These are phyloP conservation scores for Rambutsinella grinnellia DNA, from an alignment of 2,888 invertebrate species.

Conservation along the genomic window DNA sequence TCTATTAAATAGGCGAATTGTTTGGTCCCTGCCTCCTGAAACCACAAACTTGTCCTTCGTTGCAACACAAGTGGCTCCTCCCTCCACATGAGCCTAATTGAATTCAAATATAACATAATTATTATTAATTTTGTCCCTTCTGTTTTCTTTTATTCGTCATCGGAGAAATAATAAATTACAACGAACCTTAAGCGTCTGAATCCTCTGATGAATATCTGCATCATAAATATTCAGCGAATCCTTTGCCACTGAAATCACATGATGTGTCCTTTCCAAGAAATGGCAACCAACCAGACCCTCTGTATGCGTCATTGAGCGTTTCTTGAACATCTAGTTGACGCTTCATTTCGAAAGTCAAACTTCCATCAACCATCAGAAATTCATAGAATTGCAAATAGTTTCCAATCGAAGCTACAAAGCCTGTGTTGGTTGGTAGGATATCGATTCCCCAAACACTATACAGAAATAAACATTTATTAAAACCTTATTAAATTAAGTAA, in stretches of 20 bases:
- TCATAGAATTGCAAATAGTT: constrained; percentile 62
- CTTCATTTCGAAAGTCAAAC: constrained; percentile 60
- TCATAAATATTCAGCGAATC: constrained; percentile 99
- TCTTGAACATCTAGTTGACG: constrained; percentile 83
- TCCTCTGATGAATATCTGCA: constrained; percentile 90
- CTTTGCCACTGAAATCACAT: constrained; percentile 93
- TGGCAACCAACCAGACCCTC: constrained; percentile 91
- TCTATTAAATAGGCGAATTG: constrained; percentile 74
- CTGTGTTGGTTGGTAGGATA: constrained; percentile 59
- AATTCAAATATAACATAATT: too few relatives aligned
- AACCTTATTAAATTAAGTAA: not conserved
- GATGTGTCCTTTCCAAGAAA: constrained; percentile 92
- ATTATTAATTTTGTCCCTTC: too few relatives aligned
- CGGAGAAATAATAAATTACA: not conserved
- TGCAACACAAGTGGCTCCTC: constrained; percentile 64
- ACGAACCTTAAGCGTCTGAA: constrained; percentile 85
- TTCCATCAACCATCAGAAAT: constrained; percentile 63
- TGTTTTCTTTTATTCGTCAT: not conserved
- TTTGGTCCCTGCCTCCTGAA: constrained; percentile 73
- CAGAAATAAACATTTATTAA: not conserved
- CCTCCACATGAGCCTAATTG: constrained; percentile 62
- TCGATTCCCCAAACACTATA: constrained; percentile 64
- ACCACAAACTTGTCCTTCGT: constrained; percentile 80
- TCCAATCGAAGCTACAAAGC: constrained; percentile 63
- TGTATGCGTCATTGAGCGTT: constrained; percentile 92